phyloP scores from a whole-genome alignment of 2,888 invertebrate genomes.

The Dimorphilus gyrociliatus region DNA sequence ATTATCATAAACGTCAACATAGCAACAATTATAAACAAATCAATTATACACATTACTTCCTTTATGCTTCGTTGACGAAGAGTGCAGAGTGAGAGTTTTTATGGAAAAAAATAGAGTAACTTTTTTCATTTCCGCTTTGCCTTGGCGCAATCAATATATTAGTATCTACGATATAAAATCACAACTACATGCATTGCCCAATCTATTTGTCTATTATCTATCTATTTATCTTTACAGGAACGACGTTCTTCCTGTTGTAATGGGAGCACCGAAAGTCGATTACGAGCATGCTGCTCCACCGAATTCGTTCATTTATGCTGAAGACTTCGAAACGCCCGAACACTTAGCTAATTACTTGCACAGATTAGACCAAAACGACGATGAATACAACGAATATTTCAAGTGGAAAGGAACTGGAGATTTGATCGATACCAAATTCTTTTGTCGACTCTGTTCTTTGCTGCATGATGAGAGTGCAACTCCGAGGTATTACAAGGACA shows the following conservation, averaged over 20 bases:
- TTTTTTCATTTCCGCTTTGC: too few relatives aligned
- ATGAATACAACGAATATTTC: conserved; percentile 82
- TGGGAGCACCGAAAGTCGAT: conserved; percentile 9
- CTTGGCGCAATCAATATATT: too few relatives aligned
- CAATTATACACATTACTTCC: too few relatives aligned
- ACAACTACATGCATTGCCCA: too few relatives aligned
- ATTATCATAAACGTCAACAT: too few relatives aligned
- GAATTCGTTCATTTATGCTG: conserved; percentile 83
- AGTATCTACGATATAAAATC: too few relatives aligned
- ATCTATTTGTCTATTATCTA: too few relatives aligned
- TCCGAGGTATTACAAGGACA: conserved; percentile 6
- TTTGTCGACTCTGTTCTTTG: conserved; percentile 67
- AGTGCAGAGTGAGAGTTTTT: too few relatives aligned
- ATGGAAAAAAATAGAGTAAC: too few relatives aligned
- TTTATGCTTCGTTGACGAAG: too few relatives aligned
- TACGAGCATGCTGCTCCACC: conserved; percentile 55
- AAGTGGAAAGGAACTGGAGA: conserved; percentile 84
- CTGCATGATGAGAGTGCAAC: conserved; percentile 10
- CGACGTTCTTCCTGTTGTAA: conserved; percentile 11
- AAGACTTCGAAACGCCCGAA: conserved; percentile 73
- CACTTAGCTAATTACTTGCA: conserved; percentile 71
- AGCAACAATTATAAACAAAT: too few relatives aligned
- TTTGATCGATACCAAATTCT: conserved; percentile 86
- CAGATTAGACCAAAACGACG: conserved; percentile 67
- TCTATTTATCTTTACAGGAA: conserved; percentile 9